Base-by-base conservation (phyloP, 2,797 vertebrate genomes). In the Pseudocheirus occidentalis region DNA sequence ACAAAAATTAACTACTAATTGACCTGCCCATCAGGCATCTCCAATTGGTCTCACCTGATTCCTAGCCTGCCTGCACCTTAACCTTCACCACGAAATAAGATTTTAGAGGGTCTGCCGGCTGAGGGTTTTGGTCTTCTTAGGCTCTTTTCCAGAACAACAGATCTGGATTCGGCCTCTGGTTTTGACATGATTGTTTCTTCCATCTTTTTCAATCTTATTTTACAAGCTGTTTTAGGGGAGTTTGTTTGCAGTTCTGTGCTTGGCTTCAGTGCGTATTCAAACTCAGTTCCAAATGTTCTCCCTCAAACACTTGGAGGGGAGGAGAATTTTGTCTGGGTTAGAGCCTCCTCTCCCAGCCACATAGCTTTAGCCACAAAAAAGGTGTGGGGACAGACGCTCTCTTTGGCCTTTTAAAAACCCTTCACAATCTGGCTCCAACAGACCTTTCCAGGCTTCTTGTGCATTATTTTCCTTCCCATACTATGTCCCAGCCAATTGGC, bases 161-260 rank as follows among this genome's bases (percentile, higher is more conserved):
- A 57, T 95, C 62, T 57, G n/a, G 57, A 94, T 94, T 91, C 95
- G 90, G 58, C 16, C 52, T 90, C 92, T 52, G 81, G 57, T 96
- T 97, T 97, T 93, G 95, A 93, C 92, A 92, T 93, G 50, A 95
- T 9, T 16, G 40, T 24, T 94, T 96, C 90, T 95, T 97, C 59
- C 93, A 81, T 92, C 90, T 90, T 95, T 96, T 96, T 91, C 91
- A 93, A 2, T 94, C 53, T 95, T 87, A n/a, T 95, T 96, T 96
- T 96, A 96, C 90, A 90, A 93, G 94, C 59, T 58, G 29, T 53
- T 28, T 95, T 92, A 66, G 54, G 91, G 27, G 59, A 93, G 57
- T 55, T 87, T 90, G 66, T 94, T 97, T 90, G 89, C 52, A 92
- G 94, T 93, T 97, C 81, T 92, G n/a, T 94, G 53, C 92, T 94